Percentiles rank a stretch among this genome's conserved stretches.
Conservation (phyloP, 2,888 invertebrate genomes). For the Omphaloscelis lunosa region DNA sequence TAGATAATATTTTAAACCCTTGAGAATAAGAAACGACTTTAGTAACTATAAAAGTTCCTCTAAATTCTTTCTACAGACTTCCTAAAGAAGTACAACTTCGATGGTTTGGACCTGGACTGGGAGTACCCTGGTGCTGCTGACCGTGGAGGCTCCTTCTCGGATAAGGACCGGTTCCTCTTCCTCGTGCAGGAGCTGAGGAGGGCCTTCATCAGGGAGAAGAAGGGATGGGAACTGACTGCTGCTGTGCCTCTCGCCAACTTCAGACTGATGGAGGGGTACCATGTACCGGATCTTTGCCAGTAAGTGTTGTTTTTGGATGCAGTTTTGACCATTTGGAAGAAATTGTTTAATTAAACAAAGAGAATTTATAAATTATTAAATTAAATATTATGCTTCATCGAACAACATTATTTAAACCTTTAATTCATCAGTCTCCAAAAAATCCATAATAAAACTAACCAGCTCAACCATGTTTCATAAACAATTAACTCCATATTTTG, state of each 20-base stretch:
- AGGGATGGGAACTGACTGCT: slow-evolving; percentile 96
- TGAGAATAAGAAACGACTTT: neutral
- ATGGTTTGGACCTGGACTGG: slow-evolving; percentile 97
- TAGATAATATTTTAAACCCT: neutral
- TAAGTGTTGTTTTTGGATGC: slow-evolving; percentile 82
- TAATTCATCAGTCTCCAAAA: slow-evolving; percentile 1
- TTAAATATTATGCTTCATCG: neutral
- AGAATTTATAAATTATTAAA: no score
- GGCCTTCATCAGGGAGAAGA: slow-evolving; percentile 94
- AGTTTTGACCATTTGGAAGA: no score
- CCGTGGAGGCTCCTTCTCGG: slow-evolving; percentile 95
- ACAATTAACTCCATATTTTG: slow-evolving; percentile 38
- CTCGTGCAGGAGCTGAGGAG: slow-evolving; percentile 95
- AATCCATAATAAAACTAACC: slow-evolving; percentile 15
- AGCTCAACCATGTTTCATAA: slow-evolving; percentile 20
- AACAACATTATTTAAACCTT: neutral
- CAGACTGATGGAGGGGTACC: slow-evolving; percentile 96
- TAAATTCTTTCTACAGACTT: slow-evolving; percentile 88
- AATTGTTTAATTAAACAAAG: no score
- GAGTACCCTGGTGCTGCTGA: slow-evolving; percentile 97
- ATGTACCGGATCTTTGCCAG: slow-evolving; percentile 97
- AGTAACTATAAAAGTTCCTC: neutral
- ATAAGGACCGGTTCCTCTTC: slow-evolving; percentile 95
- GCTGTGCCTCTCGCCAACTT: slow-evolving; percentile 97
- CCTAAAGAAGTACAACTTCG: slow-evolving; percentile 94